phyloP scores from a whole-genome alignment of 2,113 vertebrate genomes.

The Bos indicus region DNA sequence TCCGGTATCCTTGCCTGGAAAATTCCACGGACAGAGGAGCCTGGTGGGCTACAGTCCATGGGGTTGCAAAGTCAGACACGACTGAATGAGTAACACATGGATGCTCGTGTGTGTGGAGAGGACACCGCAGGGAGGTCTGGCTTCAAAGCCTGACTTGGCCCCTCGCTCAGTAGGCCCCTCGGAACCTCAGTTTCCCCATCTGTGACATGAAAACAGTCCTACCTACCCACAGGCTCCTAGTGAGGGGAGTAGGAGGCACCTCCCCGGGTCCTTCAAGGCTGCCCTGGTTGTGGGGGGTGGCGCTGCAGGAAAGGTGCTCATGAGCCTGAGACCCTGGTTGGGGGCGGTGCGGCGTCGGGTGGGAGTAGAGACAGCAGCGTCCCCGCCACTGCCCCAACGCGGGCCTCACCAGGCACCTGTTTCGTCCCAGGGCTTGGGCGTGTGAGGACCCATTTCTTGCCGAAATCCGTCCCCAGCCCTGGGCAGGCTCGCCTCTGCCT shows the following conservation, averaged over 20 bases:
- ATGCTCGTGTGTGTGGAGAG: not conserved
- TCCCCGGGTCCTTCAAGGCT: not conserved
- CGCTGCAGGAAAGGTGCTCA: no score
- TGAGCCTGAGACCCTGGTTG: not conserved
- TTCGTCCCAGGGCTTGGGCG: not conserved
- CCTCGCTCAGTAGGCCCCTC: not conserved
- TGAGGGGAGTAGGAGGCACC: not conserved
- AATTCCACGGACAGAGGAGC: not conserved
- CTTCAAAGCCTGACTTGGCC: not conserved
- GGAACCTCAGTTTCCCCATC: not conserved
- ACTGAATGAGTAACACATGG: not conserved
- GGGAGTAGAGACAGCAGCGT: not conserved
- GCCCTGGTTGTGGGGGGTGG: not conserved
- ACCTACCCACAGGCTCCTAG: not conserved
- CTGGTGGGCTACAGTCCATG: not conserved
- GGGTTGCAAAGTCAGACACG: not conserved
- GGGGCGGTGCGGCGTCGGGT: fast-evolving
- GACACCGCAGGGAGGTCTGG: fast-evolving
- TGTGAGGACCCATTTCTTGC: not conserved
- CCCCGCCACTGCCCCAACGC: not conserved
- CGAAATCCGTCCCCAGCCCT: not conserved
- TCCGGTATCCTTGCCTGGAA: not conserved
- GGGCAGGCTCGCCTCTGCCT: constrained; percentile 42
- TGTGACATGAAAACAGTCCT: not conserved
- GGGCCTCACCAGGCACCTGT: not conserved